Evolutionary conservation across 1,140 invertebrate species (phyloP), one percentile per base, ranked within the genome.

Genomic region (Anagrus nilaparvatae): DNA sequence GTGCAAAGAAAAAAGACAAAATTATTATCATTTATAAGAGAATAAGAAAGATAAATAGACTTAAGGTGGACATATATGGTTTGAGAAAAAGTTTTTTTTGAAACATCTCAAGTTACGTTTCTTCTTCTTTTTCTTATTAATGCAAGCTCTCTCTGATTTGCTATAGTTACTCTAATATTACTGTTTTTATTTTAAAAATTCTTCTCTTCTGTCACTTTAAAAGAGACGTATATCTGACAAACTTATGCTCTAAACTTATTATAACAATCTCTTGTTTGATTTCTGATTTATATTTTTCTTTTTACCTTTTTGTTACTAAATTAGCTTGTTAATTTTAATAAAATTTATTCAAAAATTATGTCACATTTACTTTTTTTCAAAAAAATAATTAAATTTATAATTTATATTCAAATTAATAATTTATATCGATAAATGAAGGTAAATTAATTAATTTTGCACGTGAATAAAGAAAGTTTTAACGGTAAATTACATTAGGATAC

Each of bases 21-120:
- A n/a, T n/a, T n/a, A n/a, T n/a, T n/a, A n/a, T n/a, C n/a, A n/a
- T n/a, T n/a, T 21, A 30, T 21, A 47, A 25, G 34, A 18, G 50
- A 51, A 51, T 28, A 43, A 63, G 52, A 58, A 46, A 54, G 59
- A 59, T 30, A 51, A 46, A 52, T 44, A 46, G 34, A 44, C 47
- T 48, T 30, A 49, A 50, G 60, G 59, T 39, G 65, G 65, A 68
- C 65, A 68, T 68, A 68, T 68, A 68, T 68, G 65, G 65, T 63
- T 49, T 56, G 63, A 55, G 60, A 55, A 53, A n/a, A n/a, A n/a
- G n/a, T n/a, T n/a, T n/a, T 58, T 58, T 48, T 57, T 51, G 51
- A 60, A 51, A 52, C 61, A 61, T 68, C 61, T 64, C 65, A 66
- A 58, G 58, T 68, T 68, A 68, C 65, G 58, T 51, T 39, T 44